Evolutionary conservation across 2,797 vertebrate genomes (phyloP).

Genomic region (Anguilla anguilla): DNA sequence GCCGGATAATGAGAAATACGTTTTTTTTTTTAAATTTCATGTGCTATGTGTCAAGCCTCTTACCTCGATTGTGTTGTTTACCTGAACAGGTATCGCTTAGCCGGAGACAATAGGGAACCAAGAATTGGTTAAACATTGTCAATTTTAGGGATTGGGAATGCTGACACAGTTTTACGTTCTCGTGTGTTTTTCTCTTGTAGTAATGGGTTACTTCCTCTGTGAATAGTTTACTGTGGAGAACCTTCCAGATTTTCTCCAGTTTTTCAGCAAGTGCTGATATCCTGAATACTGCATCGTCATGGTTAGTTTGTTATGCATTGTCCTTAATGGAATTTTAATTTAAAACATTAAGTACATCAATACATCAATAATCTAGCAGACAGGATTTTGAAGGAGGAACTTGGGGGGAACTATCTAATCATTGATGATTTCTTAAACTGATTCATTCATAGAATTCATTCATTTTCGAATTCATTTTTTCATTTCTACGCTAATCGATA

Average conservation of each 20-base stretch:
- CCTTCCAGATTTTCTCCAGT: constrained; percentile 2
- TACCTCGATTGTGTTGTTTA: neutral
- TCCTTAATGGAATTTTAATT: neutral
- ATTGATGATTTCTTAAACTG: neutral
- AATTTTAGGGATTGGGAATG: neutral
- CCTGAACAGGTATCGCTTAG: neutral
- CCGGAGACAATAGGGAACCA: constrained; percentile 16
- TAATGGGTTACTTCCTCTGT: constrained; percentile 5
- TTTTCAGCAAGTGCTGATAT: constrained; percentile 7
- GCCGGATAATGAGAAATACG: constrained; percentile 39
- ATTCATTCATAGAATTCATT: neutral
- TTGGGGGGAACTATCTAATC: neutral
- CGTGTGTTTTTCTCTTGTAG: neutral
- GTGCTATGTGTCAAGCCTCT: neutral
- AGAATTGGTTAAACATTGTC: constrained; percentile 9
- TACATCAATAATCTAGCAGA: neutral
- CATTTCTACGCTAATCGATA: neutral
- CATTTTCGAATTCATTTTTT: neutral
- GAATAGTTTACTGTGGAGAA: constrained; percentile 23
- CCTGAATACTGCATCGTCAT: neutral
- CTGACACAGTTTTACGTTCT: neutral
- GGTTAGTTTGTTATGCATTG: neutral
- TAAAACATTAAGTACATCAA: neutral
- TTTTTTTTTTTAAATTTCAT: neutral
- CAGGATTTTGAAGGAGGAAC: neutral